phyloP scores from a whole-genome alignment of 2,797 vertebrate genomes.

The Tamandua tetradactyla region DNA sequence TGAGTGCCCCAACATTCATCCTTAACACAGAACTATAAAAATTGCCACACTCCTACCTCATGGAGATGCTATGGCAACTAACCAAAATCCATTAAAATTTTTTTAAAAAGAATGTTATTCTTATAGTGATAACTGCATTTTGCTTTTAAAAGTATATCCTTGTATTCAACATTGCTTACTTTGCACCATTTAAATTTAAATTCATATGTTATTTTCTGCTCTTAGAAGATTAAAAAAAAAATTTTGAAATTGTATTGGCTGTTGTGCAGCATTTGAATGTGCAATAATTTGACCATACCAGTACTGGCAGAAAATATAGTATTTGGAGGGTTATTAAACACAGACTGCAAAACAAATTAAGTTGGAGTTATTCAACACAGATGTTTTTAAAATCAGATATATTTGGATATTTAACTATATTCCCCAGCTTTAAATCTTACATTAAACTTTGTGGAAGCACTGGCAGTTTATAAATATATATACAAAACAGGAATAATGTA shows the following conservation, averaged over 20 bases:
- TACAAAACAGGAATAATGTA: conserved; percentile 19
- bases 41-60: not conserved
- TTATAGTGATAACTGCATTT: not conserved
- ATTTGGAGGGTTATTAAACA: conserved; percentile 50
- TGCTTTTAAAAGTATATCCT: not conserved
- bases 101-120: not conserved
- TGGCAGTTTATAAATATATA: not conserved
- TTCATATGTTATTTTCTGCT: not conserved
- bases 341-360: conserved; percentile 68
- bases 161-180: not conserved
- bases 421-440: conserved; percentile 23
- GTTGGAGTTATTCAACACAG: conserved; percentile 62
- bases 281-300: conserved; percentile 48
- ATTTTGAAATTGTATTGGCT: conserved; percentile 56
- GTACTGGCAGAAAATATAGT: conserved; percentile 55
- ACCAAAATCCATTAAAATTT: not conserved
- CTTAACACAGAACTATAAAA: conserved; percentile 41
- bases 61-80: conserved; percentile 3
- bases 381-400: conserved; percentile 71
- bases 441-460: conserved; percentile 28
- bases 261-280: conserved; percentile 37
- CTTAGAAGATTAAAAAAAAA: not conserved
- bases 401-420: conserved; percentile 51
- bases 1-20: not conserved
- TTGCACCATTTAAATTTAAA: not conserved